A percentile compares a stretch with the other conserved stretches of the same genome.
Evolutionary conservation across 2,113 vertebrate genomes (phyloP).

Genomic region (Pyrgilauda ruficollis): DNA sequence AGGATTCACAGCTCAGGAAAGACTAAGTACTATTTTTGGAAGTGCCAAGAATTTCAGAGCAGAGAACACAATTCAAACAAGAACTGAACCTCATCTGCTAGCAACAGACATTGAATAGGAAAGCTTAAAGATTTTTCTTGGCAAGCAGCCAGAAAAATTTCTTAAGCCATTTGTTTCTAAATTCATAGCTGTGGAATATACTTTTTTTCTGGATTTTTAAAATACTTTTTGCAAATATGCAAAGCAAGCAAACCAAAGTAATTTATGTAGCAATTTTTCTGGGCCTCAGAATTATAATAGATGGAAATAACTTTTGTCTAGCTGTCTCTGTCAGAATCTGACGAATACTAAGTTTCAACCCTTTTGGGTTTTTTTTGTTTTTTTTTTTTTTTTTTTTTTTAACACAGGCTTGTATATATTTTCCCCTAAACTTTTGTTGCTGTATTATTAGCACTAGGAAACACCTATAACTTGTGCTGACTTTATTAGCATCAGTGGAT

Average conservation of each 20-base stretch:
- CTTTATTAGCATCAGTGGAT: neutral
- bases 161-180: neutral
- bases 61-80: neutral
- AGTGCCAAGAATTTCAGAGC: neutral
- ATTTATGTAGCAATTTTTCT: neutral
- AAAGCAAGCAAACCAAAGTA: neutral
- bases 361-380: neutral
- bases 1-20: neutral
- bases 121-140: neutral
- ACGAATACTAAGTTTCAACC: no score
- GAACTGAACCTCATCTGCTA: neutral
- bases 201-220: neutral
- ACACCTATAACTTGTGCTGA: neutral
- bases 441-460: neutral
- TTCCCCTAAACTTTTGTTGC: neutral
- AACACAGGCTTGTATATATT: neutral
- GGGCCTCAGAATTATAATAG: neutral
- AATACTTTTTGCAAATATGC: neutral
- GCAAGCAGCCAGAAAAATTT: neutral
- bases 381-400: neutral
- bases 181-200: neutral
- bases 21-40: neutral
- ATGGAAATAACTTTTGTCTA: neutral
- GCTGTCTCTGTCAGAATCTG: neutral
- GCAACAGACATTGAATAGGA: neutral